Evolutionary conservation across 1,140 invertebrate species (phyloP).

Genomic region (Mylabris phalerata): DNA sequence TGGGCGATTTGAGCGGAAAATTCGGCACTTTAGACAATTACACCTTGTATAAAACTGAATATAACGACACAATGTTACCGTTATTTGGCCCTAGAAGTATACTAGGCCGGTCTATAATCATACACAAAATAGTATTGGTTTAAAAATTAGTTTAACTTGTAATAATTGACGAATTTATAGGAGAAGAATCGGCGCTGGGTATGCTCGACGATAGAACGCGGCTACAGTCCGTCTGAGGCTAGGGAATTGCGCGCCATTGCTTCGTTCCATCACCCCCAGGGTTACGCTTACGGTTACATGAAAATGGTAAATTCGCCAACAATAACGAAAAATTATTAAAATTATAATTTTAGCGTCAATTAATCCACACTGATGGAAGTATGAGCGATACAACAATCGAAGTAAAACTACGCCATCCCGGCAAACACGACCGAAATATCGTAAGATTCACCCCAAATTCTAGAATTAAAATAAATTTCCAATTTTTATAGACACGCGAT

Average conservation of each 20-base stretch:
- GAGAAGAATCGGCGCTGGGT: constrained; percentile 57
- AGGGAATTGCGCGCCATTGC: constrained; percentile 79
- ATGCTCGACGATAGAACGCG: constrained; percentile 77
- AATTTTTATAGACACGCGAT: constrained; percentile 59
- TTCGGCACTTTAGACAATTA: constrained; percentile 65
- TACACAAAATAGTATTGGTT: constrained; percentile 61
- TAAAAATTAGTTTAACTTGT: no score
- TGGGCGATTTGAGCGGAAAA: constrained; percentile 87
- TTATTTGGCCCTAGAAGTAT: constrained; percentile 79
- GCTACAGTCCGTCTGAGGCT: constrained; percentile 78
- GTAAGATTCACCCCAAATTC: constrained; percentile 45
- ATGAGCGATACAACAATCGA: constrained; percentile 85
- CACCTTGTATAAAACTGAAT: constrained; percentile 51
- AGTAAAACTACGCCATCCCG: constrained; percentile 78
- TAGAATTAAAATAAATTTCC: not conserved
- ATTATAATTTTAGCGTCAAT: constrained; percentile 59
- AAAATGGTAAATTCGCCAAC: constrained; percentile 56
- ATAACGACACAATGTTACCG: constrained; percentile 78
- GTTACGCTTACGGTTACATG: constrained; percentile 80
- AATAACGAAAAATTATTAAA: not conserved
- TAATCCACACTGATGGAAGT: constrained; percentile 78
- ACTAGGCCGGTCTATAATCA: constrained; percentile 79
- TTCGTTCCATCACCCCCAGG: constrained; percentile 84
- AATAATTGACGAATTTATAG: not conserved
- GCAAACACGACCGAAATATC: constrained; percentile 71